Base-by-base conservation (phyloP, 2,888 invertebrate species). In the Elegia similella region DNA sequence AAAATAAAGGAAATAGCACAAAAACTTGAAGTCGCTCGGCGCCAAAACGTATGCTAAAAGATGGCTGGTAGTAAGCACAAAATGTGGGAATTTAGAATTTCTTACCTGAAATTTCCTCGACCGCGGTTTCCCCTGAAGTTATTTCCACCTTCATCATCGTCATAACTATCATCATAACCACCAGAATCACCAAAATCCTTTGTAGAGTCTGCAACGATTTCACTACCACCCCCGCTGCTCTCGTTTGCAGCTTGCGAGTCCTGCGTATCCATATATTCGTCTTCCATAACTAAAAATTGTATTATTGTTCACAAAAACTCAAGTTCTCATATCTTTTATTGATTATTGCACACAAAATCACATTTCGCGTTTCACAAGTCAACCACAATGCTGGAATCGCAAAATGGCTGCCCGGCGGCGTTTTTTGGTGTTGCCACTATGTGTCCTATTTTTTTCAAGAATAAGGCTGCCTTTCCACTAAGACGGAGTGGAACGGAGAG, bases 81-180 rank as follows among this genome's bases (percentile, higher is more conserved):
- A 29, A 29, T 50, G 50, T 38, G 10, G 12, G n/a, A 44, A 46
- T 52, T 55, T 48, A 23, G 1, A 5, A 7, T 12, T 6, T 1
- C 53, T 63, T 66, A 91, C 92, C 88, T 87, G 73, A 86, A 92
- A 62, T 81, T 87, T 0, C 88, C 90, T 10, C 90, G 84, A 15
- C 88, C 88, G 1, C 88, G 78, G 52, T 80, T 80, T 34, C 81
- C 83, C 50, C 91, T 74, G 65, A 84, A 90, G 61, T 71, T 78
- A 60, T 78, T 80, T 1, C 80, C 77, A 3, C 79, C 78, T 2
- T 89, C 89, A 7, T 90, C 90, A 53, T 90, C 90, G 6, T 89
- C 89, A 59, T 74, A 87, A 47, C 67, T 69, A n/a, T 90, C 90
- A 6, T 90, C 90, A 58, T 78, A 87, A 1, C 72, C 72, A 13